phyloP scores from a whole-genome alignment of 37 sponge, comb jelly and placozoan genomes.

The Spongilla lacustris region DNA sequence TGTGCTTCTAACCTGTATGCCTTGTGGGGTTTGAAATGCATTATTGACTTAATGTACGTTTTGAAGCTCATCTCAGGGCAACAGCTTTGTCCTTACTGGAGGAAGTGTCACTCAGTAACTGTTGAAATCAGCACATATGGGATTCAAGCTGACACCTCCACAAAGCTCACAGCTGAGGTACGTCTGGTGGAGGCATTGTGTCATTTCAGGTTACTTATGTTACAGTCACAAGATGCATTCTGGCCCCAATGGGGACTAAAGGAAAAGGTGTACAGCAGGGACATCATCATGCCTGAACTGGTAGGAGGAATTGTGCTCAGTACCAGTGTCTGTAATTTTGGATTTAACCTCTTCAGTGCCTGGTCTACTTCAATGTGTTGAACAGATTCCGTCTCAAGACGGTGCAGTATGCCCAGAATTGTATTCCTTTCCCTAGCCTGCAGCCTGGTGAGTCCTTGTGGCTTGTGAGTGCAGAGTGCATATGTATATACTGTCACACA shows the following conservation, averaged over 20 bases:
- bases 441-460: no score
- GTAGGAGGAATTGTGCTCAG: neutral
- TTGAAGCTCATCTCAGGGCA: slow-evolving; percentile 69
- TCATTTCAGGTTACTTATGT: no score
- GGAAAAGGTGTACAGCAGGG: slow-evolving; percentile 3
- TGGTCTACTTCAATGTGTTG: slow-evolving; percentile 61
- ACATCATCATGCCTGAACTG: slow-evolving; percentile 63
- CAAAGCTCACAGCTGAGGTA: neutral
- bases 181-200: no score
- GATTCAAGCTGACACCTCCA: slow-evolving; percentile 35
- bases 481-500: no score
- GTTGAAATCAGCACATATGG: slow-evolving; percentile 59
- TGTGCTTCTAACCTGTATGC: no score
- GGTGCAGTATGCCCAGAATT: slow-evolving; percentile 67
- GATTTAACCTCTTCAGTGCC: slow-evolving; percentile 24
- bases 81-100: slow-evolving; percentile 38
- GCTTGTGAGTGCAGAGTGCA: no score
- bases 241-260: slow-evolving; percentile 48
- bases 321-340: no score
- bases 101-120: slow-evolving; percentile 18
- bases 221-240: neutral
- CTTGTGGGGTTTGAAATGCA: no score
- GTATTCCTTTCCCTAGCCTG: slow-evolving; percentile 38
- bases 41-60: no score
- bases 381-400: neutral